Base-by-base conservation (phyloP, 2,113 vertebrate species). In the Paratilapia polleni region DNA sequence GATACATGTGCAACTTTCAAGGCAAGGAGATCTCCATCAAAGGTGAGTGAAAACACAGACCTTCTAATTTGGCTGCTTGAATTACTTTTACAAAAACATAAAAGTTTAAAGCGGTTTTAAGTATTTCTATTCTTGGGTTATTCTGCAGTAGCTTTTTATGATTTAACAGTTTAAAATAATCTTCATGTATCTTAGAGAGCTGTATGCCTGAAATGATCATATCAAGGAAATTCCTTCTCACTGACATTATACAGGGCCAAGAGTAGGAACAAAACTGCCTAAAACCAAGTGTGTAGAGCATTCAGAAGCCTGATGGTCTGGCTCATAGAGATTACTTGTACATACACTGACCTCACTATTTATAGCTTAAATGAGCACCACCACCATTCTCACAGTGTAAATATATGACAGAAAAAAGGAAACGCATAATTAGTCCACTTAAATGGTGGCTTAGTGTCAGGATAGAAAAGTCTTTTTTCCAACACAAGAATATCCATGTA, bases 11-110 rank as follows among this genome's bases (percentile, higher is more conserved):
- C 93, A 98, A 98, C 91, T 99, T 99, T 89, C 98, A 99, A 91
- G 98, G 98, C 89, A 99, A 99, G 90, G 98, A 99, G 93, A 99
- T 99, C 90, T 99, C 98, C 73, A 99, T 99, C 88, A 99, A 99
- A 97, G 98, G 98, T 94, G 28, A 63, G 36, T 12, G 24, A 70
- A 54, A 70, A 19, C n/a, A 58, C 11, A 66, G 20, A 73, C 26
- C 24, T 26, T 73, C 20, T 54, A 54, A 54, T 73, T 31, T 73
- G 47, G 68, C 26, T 31, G 6, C 15, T 34, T 12, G 5, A 12
- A 1, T 8, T 64, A 4, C 19, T 19, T 41, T 20, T 57, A 36
- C 36, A 2, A 22, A 22, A 22, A 57, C 8, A 10, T 22, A 11
- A 7, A 36, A 36, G 6, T 7, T 36, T 36, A 31, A 36, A 36